Evolutionary conservation across 2,113 vertebrate genomes (phyloP), one percentile per base, ranked within the genome.

Genomic region (Psophia crepitans): DNA sequence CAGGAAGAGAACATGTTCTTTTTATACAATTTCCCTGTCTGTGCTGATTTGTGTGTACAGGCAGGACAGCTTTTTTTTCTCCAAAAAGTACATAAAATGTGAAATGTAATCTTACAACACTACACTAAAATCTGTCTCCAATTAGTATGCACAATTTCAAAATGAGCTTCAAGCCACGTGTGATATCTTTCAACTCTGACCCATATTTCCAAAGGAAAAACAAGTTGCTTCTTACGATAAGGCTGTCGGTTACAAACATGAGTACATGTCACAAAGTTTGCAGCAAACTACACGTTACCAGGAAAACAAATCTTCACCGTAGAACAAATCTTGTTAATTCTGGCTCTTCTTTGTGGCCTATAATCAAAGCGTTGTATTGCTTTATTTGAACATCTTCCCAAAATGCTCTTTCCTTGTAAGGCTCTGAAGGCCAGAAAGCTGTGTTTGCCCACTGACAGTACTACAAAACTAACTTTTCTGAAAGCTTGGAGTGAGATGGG

Each of bases 11-110:
- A 84, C 32, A 41, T 49, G 33, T 53, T 90, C 83, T 95, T 92
- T 94, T 94, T 87, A 93, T 89, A 95, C 70, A 89, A 14, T 95
- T 84, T 96, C 37, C 44, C 89, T 94, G 61, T 61, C 90, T 97
- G 65, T 71, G 65, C 86, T 83, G 32, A 75, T 96, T 95, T 92
- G 49, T 82, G 46, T 57, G 69, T 58, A 48, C 87, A 91, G 84
- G 74, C 80, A 2, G 94, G 94, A 92, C 54, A 79, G 87, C 8
- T 95, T 91, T 92, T 83, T 76, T 3, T 56, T 28, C 61, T 80
- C 51, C 11, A 60, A 89, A 92, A 91, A 91, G 75, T 83, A 95
- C 74, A 89, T 58, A 95, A 91, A 89, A 73, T 46, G 49, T 32
- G 32, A 87, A 95, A 95, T 90, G 80, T 33, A 63, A 70, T 93